Conservation (phyloP, 2,888 invertebrate genomes). For the Osmoderma eremita region DNA sequence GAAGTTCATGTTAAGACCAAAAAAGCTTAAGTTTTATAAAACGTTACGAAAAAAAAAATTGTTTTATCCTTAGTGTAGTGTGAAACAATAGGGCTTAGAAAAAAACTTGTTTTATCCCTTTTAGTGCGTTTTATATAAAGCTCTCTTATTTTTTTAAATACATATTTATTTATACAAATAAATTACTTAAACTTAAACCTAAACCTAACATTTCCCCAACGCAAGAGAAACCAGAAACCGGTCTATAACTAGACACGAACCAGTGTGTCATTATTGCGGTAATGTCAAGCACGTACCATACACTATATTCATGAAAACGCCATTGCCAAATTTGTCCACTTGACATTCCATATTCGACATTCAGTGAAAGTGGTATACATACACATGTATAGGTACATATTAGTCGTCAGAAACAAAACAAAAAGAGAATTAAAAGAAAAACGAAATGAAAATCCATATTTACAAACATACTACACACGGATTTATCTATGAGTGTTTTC, state of each 20-base stretch:
- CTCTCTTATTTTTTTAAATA: no score
- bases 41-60: no score
- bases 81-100: no score
- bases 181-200: no score
- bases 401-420: constrained; percentile 13
- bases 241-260: not conserved
- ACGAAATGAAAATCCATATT: constrained; percentile 1
- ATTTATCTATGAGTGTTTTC: not conserved
- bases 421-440: constrained; percentile 20
- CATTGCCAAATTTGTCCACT: constrained; percentile 29
- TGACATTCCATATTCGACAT: constrained; percentile 13
- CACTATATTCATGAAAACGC: constrained; percentile 19
- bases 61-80: no score
- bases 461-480: not conserved
- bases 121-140: no score
- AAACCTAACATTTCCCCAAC: no score
- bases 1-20: no score
- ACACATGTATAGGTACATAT: not conserved
- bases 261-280: not conserved
- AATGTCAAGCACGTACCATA: constrained; percentile 20
- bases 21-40: no score
- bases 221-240: no score
- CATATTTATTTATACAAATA: no score
- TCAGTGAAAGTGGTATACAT: constrained; percentile 27
- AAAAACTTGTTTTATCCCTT: no score